phyloP scores from a whole-genome alignment of 2,888 invertebrate genomes.

The Amphipoea lucens region DNA sequence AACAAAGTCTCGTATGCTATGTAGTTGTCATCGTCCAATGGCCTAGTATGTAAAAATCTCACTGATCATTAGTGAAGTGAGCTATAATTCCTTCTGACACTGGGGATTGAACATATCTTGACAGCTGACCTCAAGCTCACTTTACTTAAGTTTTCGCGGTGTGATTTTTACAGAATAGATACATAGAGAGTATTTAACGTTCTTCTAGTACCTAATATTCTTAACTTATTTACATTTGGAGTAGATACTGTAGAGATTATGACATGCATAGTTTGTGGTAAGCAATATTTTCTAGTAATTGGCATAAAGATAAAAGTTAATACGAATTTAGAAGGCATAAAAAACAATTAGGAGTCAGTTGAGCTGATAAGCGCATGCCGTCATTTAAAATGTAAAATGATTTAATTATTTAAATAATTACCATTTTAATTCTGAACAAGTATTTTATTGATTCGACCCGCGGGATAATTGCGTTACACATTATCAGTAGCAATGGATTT shows the following conservation, averaged over 20 bases:
- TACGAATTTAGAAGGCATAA: too few relatives aligned
- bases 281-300: too few relatives aligned
- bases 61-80: neutral
- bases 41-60: neutral
- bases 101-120: neutral
- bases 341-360: too few relatives aligned
- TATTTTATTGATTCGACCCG: too few relatives aligned
- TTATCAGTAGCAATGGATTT: too few relatives aligned
- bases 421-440: too few relatives aligned
- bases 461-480: too few relatives aligned
- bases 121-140: neutral
- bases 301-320: too few relatives aligned
- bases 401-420: too few relatives aligned
- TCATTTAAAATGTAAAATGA: too few relatives aligned
- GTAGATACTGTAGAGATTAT: neutral
- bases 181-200: neutral
- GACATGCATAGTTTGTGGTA: too few relatives aligned
- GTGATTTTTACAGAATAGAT: neutral
- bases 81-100: neutral
- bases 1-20: neutral
- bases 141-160: neutral
- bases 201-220: neutral
- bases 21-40: neutral
- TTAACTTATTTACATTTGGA: neutral
- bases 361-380: too few relatives aligned